A percentile compares a stretch with the other conserved stretches of the same genome.
Conservation (phyloP, 2,113 vertebrate genomes). For the Phrynocephalus versicolor region DNA sequence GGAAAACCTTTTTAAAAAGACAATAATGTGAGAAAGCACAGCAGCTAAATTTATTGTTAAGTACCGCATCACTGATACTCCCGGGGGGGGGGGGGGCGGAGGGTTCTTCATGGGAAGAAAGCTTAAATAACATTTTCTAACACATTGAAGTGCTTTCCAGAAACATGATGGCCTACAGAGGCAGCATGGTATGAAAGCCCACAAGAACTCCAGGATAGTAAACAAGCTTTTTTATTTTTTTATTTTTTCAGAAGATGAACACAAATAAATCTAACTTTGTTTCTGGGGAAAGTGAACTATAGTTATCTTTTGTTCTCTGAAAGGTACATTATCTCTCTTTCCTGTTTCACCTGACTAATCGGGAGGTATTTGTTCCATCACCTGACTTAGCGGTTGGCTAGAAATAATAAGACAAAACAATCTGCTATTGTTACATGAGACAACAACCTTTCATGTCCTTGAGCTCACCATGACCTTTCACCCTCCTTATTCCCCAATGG, state of each 20-base stretch:
- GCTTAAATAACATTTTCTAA: conserved; percentile 79
- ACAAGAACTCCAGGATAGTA: conserved; percentile 63
- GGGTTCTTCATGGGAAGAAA: conserved; percentile 73
- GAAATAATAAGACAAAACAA: conserved; percentile 82
- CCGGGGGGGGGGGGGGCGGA: too few relatives aligned
- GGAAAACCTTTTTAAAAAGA: conserved; percentile 76
- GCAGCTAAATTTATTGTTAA: conserved; percentile 78
- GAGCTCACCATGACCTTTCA: conserved; percentile 87
- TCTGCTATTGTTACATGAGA: conserved; percentile 82
- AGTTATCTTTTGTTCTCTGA: conserved; percentile 57
- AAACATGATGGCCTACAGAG: conserved; percentile 75
- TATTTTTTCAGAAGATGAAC: conserved; percentile 44
- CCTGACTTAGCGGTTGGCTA: conserved; percentile 73
- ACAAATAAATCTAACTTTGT: conserved; percentile 74
- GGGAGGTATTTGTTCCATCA: conserved; percentile 81
- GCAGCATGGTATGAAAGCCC: conserved; percentile 65
- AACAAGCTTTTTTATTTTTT: conserved; percentile 57
- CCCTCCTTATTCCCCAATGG: conserved; percentile 83
- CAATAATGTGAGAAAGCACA: conserved; percentile 72
- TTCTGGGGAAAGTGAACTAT: conserved; percentile 68
- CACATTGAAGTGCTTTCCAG: conserved; percentile 76
- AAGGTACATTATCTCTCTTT: conserved; percentile 69
- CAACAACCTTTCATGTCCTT: conserved; percentile 87
- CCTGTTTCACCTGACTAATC: conserved; percentile 78
- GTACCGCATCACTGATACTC: conserved; percentile 76